Percentiles rank a stretch among this genome's conserved stretches.
Conservation (phyloP, 2,888 invertebrate species). For the Ommatoiulus sabulosus region DNA sequence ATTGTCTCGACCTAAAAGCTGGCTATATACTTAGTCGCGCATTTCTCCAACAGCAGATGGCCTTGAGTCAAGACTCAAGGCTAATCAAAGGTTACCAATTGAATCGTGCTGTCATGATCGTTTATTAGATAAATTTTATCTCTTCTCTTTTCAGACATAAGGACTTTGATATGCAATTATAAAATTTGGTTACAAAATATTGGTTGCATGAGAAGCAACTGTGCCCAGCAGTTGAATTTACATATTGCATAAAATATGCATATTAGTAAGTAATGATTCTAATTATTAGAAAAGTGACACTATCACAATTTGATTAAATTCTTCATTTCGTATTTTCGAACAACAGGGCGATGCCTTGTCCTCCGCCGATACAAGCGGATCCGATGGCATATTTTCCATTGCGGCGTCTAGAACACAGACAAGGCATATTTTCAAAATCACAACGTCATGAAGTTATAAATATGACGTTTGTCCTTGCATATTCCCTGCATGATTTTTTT, state of each 20-base stretch:
- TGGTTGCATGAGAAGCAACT: background rate
- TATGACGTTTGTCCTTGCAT: too few species aligned
- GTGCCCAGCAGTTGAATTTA: background rate
- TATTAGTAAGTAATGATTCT: background rate
- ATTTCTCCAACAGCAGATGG: background rate
- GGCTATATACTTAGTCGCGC: too few species aligned
- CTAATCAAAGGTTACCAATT: background rate
- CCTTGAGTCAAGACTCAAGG: background rate
- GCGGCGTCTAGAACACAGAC: constrained; percentile 77
- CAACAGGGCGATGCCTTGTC: constrained; percentile 96
- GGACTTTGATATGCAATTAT: background rate
- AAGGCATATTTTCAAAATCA: background rate
- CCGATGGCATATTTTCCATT: constrained; percentile 90
- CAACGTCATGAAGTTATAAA: too few species aligned
- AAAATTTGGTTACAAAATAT: background rate
- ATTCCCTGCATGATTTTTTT: too few species aligned
- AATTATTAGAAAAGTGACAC: background rate
- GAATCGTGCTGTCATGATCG: background rate
- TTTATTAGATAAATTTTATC: constrained; percentile 26
- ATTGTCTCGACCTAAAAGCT: background rate
- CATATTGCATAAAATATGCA: background rate
- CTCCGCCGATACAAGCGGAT: constrained; percentile 98
- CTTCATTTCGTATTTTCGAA: constrained; percentile 74
- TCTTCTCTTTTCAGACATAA: background rate
- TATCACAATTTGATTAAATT: background rate